Conservation (phyloP, 2,113 vertebrate genomes). For the Notechis scutatus region DNA sequence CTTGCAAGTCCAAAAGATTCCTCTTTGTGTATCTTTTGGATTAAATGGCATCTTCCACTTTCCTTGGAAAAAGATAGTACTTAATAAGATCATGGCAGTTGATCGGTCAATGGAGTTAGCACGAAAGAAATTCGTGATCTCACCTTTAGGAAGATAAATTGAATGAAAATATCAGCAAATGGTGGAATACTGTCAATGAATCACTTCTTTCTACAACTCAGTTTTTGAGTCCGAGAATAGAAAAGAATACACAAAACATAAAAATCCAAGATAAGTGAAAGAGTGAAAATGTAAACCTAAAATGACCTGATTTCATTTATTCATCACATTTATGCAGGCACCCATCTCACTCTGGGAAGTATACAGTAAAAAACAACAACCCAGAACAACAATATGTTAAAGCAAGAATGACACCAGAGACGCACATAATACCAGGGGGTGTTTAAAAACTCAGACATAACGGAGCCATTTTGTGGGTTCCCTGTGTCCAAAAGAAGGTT, state of each 20-base stretch:
- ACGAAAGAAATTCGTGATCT: slow-evolving; percentile 83
- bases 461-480: background rate
- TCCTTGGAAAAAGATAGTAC: slow-evolving; percentile 88
- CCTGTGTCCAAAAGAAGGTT: background rate
- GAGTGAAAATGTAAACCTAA: background rate
- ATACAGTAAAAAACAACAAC: background rate
- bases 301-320: background rate
- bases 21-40: slow-evolving; percentile 69
- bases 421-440: background rate
- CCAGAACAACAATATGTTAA: background rate
- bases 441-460: background rate
- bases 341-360: background rate
- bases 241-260: background rate
- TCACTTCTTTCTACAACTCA: background rate
- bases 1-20: slow-evolving; percentile 75
- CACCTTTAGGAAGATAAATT: slow-evolving; percentile 67
- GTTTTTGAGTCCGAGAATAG: background rate
- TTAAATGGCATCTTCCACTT: slow-evolving; percentile 79
- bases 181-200: background rate
- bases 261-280: background rate
- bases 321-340: background rate
- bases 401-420: background rate
- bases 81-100: slow-evolving; percentile 80
- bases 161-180: background rate
- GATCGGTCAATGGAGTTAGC: slow-evolving; percentile 63